A percentile compares a stretch with the other conserved stretches of the same genome.
phyloP scores from a whole-genome alignment of 2,797 vertebrate genomes.

The Acomys russatus region DNA sequence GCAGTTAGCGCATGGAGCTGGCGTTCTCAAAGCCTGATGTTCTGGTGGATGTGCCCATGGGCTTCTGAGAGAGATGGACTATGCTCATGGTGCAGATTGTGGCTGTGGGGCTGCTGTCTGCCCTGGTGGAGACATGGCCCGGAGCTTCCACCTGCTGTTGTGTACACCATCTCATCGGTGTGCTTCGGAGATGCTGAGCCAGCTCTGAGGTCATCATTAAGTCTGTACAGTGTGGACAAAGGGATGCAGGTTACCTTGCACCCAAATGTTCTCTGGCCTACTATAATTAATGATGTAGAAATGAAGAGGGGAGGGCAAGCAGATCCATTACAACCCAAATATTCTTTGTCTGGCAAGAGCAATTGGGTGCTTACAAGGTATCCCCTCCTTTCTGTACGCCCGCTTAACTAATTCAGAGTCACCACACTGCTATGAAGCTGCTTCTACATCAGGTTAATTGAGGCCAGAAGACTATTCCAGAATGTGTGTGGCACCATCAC shows the following conservation, averaged over 20 bases:
- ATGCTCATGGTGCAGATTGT: too few species aligned
- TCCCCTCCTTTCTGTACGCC: neutral
- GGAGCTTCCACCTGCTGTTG: neutral
- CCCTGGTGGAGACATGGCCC: neutral
- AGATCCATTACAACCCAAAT: rapidly evolving
- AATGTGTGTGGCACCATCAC: neutral
- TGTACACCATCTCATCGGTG: neutral
- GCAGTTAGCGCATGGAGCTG: neutral
- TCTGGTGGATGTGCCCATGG: neutral
- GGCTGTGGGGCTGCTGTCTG: neutral
- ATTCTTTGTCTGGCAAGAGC: rapidly evolving
- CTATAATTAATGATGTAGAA: neutral
- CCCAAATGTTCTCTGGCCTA: too few species aligned
- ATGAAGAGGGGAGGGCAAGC: rapidly evolving
- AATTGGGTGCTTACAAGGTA: neutral
- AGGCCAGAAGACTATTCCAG: neutral
- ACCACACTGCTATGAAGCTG: neutral
- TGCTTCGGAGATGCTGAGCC: rapidly evolving
- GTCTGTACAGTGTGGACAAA: neutral
- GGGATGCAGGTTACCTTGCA: neutral
- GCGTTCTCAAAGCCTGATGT: neutral
- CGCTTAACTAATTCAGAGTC: too few species aligned
- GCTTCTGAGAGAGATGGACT: neutral
- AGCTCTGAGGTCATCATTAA: neutral
- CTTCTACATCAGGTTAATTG: neutral